phyloP scores from a whole-genome alignment of 2,113 vertebrate genomes.

The Perca fluviatilis region DNA sequence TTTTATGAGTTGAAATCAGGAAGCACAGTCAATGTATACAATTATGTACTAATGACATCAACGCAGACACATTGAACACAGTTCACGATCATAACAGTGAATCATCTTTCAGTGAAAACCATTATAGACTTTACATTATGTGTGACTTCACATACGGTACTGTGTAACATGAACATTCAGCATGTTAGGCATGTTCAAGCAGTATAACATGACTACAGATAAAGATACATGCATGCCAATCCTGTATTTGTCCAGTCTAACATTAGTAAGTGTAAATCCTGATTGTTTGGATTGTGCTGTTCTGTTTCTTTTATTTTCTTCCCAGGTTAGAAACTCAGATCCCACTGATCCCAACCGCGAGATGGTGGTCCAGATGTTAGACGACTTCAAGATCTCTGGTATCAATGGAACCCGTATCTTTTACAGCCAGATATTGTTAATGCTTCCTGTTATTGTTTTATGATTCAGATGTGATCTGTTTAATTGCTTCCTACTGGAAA shows the following conservation, averaged over 20 bases:
- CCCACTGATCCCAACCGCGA: slow-evolving; percentile 93
- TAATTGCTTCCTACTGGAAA: background rate
- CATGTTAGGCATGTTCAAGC: background rate
- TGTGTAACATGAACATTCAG: background rate
- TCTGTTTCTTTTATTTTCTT: slow-evolving; percentile 18
- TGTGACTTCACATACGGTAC: background rate
- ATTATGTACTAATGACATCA: background rate
- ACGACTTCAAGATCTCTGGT: slow-evolving; percentile 98
- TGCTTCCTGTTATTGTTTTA: slow-evolving; percentile 19
- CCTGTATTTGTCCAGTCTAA: background rate
- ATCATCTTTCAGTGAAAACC: background rate
- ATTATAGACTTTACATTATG: background rate
- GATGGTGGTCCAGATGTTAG: slow-evolving; percentile 95
- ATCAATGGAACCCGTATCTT: slow-evolving; percentile 98
- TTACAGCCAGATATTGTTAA: slow-evolving; percentile 42
- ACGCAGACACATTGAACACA: background rate
- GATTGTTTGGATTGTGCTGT: background rate
- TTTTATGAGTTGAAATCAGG: background rate
- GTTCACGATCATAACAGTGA: background rate
- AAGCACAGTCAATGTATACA: background rate
- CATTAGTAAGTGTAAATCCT: background rate
- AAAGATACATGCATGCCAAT: background rate
- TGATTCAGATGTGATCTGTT: background rate
- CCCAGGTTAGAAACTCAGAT: slow-evolving; percentile 93
- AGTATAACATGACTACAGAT: background rate